Conservation (phyloP, 2,113 vertebrate species). For the Oreochromis niloticus region DNA sequence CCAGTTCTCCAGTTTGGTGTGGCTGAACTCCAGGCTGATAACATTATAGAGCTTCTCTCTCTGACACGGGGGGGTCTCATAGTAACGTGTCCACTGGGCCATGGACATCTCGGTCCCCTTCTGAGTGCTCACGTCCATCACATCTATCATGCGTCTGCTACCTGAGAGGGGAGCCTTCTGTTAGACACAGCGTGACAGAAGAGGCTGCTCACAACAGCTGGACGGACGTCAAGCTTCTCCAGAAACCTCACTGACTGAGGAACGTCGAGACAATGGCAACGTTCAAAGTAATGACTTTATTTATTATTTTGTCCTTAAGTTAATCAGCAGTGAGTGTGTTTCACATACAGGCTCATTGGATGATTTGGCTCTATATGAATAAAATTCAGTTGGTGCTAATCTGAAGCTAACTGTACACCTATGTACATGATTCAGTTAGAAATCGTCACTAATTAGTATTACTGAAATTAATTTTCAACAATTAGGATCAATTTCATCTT, state of each 20-base stretch:
- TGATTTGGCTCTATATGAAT: background rate
- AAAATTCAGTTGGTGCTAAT: background rate
- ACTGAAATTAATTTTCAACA: background rate
- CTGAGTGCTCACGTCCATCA: slow-evolving; percentile 98
- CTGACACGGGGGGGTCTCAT: slow-evolving; percentile 85
- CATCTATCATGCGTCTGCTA: slow-evolving; percentile 92
- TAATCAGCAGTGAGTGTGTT: background rate
- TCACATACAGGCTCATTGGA: background rate
- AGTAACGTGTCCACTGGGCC: slow-evolving; percentile 97
- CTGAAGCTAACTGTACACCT: background rate
- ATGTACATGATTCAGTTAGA: background rate
- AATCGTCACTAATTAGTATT: background rate
- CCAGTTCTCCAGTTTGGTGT: slow-evolving; percentile 92
- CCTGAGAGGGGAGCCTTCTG: slow-evolving; percentile 64
- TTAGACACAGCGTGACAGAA: background rate
- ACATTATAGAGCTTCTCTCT: slow-evolving; percentile 97
- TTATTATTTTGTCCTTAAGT: background rate
- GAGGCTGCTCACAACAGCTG: background rate
- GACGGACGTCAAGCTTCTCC: rapidly evolving
- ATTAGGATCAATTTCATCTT: background rate
- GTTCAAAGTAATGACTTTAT: background rate
- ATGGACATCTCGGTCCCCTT: slow-evolving; percentile 98
- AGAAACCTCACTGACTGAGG: background rate
- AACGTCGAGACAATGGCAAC: background rate
- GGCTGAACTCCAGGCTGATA: slow-evolving; percentile 97